Evolutionary conservation across 2,797 vertebrate species (phyloP).

Genomic region (Eleutherodactylus coqui): DNA sequence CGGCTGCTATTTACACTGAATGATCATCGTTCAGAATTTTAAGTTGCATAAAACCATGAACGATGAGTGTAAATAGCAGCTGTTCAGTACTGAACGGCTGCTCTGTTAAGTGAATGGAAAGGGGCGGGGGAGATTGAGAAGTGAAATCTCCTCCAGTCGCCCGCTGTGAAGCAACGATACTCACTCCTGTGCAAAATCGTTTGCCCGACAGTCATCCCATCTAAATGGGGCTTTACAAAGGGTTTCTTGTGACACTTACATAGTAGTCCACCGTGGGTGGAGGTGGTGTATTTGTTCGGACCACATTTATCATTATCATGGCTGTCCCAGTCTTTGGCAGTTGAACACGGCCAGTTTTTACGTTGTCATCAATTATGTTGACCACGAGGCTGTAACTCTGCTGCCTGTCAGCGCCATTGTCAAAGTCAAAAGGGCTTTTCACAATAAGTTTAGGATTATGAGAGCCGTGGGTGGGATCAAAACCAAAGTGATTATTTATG

Average conservation of each 20-base stretch:
- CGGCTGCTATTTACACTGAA: too few species aligned
- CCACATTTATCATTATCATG: conserved; percentile 65
- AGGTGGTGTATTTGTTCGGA: conserved; percentile 35
- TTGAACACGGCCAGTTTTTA: conserved; percentile 46
- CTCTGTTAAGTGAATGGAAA: too few species aligned
- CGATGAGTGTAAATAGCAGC: too few species aligned
- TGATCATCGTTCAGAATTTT: too few species aligned
- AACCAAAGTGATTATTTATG: conserved; percentile 67
- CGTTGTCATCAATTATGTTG: conserved; percentile 66
- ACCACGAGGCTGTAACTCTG: conserved; percentile 65
- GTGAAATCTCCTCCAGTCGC: too few species aligned
- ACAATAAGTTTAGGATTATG: conserved; percentile 67
- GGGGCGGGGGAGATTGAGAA: too few species aligned
- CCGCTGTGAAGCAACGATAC: too few species aligned
- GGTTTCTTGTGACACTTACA: conserved; percentile 52
- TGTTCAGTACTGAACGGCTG: too few species aligned
- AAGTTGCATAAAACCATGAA: too few species aligned
- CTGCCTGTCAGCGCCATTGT: conserved; percentile 57
- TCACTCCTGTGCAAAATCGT: too few species aligned
- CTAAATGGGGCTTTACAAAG: not conserved
- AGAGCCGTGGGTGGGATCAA: conserved; percentile 68
- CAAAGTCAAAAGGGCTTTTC: conserved; percentile 68
- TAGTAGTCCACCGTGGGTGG: conserved; percentile 53
- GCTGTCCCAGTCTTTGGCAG: conserved; percentile 63
- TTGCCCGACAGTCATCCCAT: too few species aligned